A percentile compares a stretch with the other conserved stretches of the same genome.
Evolutionary conservation across 2,888 invertebrate species (phyloP).

Genomic region (Uropetala carovei): DNA sequence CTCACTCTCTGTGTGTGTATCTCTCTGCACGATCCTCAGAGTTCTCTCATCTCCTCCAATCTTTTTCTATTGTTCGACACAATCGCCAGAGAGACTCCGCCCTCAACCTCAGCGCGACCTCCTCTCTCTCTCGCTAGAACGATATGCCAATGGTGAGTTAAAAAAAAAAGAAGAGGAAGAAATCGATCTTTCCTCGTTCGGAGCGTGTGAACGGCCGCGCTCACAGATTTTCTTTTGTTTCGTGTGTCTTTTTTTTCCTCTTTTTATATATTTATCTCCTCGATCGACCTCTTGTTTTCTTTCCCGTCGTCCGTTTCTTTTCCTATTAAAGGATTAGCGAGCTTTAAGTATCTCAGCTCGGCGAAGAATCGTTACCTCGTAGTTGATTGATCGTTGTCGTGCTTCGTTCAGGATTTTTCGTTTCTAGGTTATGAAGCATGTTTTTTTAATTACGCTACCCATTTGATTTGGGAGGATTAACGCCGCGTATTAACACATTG

Average conservation of each 20-base stretch:
- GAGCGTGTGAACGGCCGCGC: background rate
- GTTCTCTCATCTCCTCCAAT: background rate
- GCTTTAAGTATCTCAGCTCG: too few species aligned
- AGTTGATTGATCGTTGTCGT: too few species aligned
- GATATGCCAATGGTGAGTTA: background rate
- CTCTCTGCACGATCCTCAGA: background rate
- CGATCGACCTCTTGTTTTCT: background rate
- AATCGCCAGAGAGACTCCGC: background rate
- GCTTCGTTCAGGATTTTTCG: too few species aligned
- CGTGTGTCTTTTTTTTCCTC: background rate
- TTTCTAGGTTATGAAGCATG: too few species aligned
- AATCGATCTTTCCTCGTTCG: background rate
- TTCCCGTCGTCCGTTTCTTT: background rate
- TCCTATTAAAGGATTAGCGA: background rate
- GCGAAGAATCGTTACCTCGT: too few species aligned
- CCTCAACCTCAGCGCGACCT: background rate
- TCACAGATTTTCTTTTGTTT: background rate
- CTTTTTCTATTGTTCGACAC: background rate
- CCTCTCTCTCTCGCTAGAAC: background rate
- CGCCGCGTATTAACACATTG: too few species aligned
- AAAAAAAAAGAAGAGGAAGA: background rate
- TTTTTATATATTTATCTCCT: constrained; percentile 1
- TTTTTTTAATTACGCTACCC: too few species aligned
- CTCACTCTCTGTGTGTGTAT: background rate
- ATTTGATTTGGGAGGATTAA: too few species aligned